A percentile compares a stretch with the other conserved stretches of the same genome.
These are phyloP conservation scores for Agonum fuliginosum DNA, from an alignment of 2,888 invertebrate genomes.

Conservation along the genomic window DNA sequence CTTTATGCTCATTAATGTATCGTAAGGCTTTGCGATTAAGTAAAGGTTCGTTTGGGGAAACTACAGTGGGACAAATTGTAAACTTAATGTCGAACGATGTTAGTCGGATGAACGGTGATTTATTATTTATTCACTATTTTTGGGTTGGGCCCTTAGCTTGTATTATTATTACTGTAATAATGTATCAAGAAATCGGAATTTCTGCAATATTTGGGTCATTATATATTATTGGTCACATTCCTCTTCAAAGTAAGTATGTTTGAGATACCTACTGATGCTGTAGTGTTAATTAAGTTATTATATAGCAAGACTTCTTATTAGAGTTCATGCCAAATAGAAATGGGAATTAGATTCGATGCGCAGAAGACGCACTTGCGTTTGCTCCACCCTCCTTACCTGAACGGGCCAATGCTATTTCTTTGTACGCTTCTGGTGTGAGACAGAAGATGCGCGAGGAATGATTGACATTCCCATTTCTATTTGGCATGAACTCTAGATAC, in stretches of 20 bases:
- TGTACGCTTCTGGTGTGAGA: no score
- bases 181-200: constrained; percentile 77
- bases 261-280: no score
- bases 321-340: no score
- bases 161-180: constrained; percentile 80
- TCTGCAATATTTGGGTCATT: constrained; percentile 83
- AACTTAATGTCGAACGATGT: constrained; percentile 98
- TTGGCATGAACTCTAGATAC: no score
- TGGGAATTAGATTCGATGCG: no score
- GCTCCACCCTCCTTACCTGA: no score
- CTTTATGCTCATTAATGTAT: constrained; percentile 89
- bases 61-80: constrained; percentile 85
- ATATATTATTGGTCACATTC: constrained; percentile 83
- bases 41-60: constrained; percentile 83
- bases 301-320: no score
- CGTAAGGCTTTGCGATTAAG: constrained; percentile 78
- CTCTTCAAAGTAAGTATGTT: constrained; percentile 79
- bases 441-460: no score
- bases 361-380: no score
- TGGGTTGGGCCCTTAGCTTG: constrained; percentile 93
- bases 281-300: constrained; percentile 3
- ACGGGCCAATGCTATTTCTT: no score
- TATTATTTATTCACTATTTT: constrained; percentile 38
- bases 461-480: no score
- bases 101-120: constrained; percentile 36